phyloP scores from a whole-genome alignment of 2,797 vertebrate species.

The Schizothorax lantsangensis region DNA sequence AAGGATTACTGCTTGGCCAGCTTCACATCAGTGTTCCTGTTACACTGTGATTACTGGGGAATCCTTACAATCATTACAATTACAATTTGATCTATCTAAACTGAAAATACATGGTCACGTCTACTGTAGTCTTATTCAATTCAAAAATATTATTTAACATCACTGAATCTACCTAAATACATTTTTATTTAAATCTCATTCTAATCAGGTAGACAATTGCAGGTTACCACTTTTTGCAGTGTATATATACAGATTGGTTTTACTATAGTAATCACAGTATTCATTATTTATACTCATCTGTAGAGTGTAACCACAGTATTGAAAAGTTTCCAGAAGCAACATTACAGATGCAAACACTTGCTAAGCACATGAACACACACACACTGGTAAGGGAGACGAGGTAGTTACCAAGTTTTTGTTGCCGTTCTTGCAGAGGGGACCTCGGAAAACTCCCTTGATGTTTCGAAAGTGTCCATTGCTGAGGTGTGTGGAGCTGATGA shows the following conservation, averaged over 20 bases:
- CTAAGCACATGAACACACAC: conserved; percentile 24
- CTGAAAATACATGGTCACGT: not conserved
- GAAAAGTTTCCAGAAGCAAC: conserved; percentile 23
- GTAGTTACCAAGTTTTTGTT: conserved; percentile 88
- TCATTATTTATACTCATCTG: not conserved
- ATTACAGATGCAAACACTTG: conserved; percentile 10
- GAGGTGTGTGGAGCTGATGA: conserved; percentile 98
- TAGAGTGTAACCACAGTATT: not conserved
- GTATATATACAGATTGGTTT: not conserved
- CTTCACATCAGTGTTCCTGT: not conserved
- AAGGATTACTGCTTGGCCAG: not conserved
- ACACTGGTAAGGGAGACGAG: not conserved
- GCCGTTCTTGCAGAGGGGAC: conserved; percentile 90
- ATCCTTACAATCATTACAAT: not conserved
- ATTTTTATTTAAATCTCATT: not conserved
- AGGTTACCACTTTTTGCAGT: not conserved
- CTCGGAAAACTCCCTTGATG: conserved; percentile 98
- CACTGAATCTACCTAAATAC: not conserved
- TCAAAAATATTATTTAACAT: not conserved
- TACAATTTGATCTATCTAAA: not conserved
- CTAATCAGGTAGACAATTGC: not conserved
- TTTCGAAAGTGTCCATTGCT: conserved; percentile 96
- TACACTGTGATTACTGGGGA: not conserved
- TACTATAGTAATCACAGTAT: not conserved
- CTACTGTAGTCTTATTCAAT: too few species aligned